Evolutionary conservation across 2,797 vertebrate species (phyloP), one percentile per base, ranked within the genome.

Genomic region (Phalloptychus januarius): DNA sequence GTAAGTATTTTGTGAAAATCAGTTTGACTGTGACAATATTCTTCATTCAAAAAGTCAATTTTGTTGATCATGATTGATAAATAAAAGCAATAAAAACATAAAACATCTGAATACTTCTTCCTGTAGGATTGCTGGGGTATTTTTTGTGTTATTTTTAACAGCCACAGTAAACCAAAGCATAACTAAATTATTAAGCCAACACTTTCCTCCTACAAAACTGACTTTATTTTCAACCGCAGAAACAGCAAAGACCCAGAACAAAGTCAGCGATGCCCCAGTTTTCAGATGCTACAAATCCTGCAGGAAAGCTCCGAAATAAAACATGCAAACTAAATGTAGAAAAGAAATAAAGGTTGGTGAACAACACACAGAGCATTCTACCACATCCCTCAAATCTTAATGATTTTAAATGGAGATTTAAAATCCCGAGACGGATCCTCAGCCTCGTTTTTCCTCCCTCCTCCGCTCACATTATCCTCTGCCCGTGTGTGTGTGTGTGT

Each of bases 401-500:
- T 16, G 52, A 67, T 72, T 52, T 79, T 36, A 69, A 70, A 79
- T 65, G 70, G 77, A 72, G 52, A 79, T 80, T 54, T 71, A 70
- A 78, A 50, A 83, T 76, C 71, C 65, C 23, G 52, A 46, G 54
- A 54, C 79, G 58, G 38, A 83, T 63, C 40, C 45, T 77, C 52
- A 28, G 28, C 70, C 20, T 75, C 63, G 31, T 44, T 50, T 74
- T 71, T 25, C 63, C 38, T 69, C 38, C 56, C 78, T 52, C 77
- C 40, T 77, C 78, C 76, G 76, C 75, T 79, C 67, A 79, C 74
- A 84, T 84, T 76, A 87, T 83, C 65, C 44, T 84, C 33, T 79
- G 61, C 84, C 78, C 31, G 80, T 58, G 82, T 63, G 85, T 90
- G 58, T 77, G 77, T 74, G 84, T 88, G 81, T 63, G 85, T 90